These are phyloP conservation scores for Sarcoramphus papa DNA, from an alignment of 2,797 vertebrate genomes.

Conservation along the genomic window DNA sequence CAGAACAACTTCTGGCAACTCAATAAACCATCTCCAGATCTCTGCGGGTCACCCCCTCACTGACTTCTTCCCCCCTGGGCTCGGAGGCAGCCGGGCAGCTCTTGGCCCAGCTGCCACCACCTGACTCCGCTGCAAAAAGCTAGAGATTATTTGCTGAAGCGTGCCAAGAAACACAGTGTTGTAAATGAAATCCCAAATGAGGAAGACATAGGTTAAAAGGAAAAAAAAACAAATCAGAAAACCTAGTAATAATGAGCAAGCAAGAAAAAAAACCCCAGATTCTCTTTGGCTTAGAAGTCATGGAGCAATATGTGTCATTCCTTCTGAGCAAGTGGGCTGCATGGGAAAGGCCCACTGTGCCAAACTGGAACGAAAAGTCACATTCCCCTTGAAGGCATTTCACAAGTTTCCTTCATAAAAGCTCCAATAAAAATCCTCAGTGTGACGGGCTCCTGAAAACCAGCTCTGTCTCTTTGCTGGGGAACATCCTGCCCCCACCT, in stretches of 20 bases:
- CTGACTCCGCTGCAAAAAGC: background rate
- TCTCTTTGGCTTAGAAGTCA: background rate
- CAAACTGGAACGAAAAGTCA: background rate
- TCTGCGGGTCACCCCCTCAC: background rate
- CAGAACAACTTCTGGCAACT: background rate
- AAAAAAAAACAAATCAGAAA: background rate
- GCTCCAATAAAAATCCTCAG: background rate
- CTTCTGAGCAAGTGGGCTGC: background rate
- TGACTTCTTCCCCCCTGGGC: background rate
- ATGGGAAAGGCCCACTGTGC: background rate
- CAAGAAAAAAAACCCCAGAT: background rate
- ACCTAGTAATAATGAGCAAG: background rate
- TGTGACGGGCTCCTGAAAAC: background rate
- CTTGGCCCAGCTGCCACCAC: background rate
- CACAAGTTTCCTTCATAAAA: background rate
- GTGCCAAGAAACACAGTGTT: background rate
- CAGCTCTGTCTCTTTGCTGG: background rate
- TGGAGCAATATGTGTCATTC: accelerated
- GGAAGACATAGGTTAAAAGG: background rate
- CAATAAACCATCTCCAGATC: background rate
- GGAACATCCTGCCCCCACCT: background rate
- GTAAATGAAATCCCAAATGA: background rate
- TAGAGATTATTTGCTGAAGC: background rate
- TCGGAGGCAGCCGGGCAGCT: background rate
- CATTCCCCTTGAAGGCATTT: background rate